These are phyloP conservation scores for Coranthus polyacanthus DNA, from an alignment of 2,797 vertebrate genomes.

Conservation along the genomic window DNA sequence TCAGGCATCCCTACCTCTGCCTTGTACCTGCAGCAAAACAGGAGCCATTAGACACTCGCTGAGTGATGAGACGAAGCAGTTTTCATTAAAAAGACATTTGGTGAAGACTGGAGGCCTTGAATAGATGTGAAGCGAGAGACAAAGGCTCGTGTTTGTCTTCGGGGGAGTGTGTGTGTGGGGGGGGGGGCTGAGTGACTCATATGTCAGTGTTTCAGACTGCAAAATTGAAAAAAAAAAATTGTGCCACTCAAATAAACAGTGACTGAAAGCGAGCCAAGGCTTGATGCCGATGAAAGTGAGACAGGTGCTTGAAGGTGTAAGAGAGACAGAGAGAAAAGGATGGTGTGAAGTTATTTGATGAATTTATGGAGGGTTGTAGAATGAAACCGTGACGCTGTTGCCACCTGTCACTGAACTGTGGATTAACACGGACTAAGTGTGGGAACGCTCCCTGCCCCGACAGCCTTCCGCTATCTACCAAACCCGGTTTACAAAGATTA, in stretches of 20 bases:
- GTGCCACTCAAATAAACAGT: slow-evolving; percentile 64
- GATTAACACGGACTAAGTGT: slow-evolving; percentile 43
- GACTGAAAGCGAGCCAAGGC: slow-evolving; percentile 57
- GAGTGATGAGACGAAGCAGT: slow-evolving; percentile 74
- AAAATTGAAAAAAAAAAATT: slow-evolving; percentile 28
- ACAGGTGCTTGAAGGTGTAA: slow-evolving; percentile 49
- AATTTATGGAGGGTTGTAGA: slow-evolving; percentile 55
- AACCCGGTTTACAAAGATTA: too few species aligned
- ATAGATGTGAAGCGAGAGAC: slow-evolving; percentile 65
- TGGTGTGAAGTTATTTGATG: slow-evolving; percentile 50
- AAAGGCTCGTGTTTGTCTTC: slow-evolving; percentile 59
- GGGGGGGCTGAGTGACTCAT: slow-evolving; percentile 49
- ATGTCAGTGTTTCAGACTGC: slow-evolving; percentile 61
- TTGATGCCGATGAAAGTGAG: slow-evolving; percentile 57
- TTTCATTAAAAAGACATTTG: slow-evolving; percentile 84
- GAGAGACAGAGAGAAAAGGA: slow-evolving; percentile 26
- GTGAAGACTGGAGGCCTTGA: slow-evolving; percentile 68
- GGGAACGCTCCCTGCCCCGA: slow-evolving; percentile 9
- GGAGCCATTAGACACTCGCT: slow-evolving; percentile 68
- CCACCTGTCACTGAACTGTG: slow-evolving; percentile 54
- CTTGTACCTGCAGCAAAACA: slow-evolving; percentile 72
- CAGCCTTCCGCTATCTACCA: slow-evolving; percentile 1
- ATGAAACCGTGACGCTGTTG: slow-evolving; percentile 46
- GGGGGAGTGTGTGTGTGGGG: not conserved
- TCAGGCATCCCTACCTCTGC: slow-evolving; percentile 57